A percentile compares a stretch with the other conserved stretches of the same genome.
phyloP scores from a whole-genome alignment of 2,888 invertebrate species.

The Ferdinandea cuprea region DNA sequence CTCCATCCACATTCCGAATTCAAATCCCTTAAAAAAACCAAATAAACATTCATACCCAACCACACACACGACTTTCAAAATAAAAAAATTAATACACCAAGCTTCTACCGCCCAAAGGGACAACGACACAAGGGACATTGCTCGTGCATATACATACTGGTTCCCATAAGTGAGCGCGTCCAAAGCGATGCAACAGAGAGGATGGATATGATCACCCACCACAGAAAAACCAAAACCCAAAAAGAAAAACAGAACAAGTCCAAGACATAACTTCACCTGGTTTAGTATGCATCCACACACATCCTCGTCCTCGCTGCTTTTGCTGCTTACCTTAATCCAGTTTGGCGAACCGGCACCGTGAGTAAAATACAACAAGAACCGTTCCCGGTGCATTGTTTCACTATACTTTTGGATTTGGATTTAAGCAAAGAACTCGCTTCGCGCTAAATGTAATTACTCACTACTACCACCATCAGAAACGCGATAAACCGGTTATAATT shows the following conservation, averaged over 20 bases:
- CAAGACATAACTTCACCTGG: constrained; percentile 59
- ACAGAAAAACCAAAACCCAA: not conserved
- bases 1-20: not conserved
- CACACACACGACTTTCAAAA: not conserved
- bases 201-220: constrained; percentile 14
- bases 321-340: constrained; percentile 60
- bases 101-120: constrained; percentile 44
- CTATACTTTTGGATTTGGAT: constrained; percentile 28
- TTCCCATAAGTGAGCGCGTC: constrained; percentile 22
- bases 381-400: constrained; percentile 61
- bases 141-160: constrained; percentile 46
- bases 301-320: constrained; percentile 20
- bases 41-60: not conserved
- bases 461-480: constrained; percentile 18
- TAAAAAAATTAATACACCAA: not conserved
- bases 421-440: constrained; percentile 4
- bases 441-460: constrained; percentile 40
- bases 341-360: constrained; percentile 63
- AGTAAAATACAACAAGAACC: constrained; percentile 69
- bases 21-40: not conserved
- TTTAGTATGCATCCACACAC: constrained; percentile 18
- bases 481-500: constrained; percentile 67
- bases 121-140: constrained; percentile 43
- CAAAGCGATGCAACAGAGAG: constrained; percentile 10
- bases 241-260: constrained; percentile 26